A percentile compares a stretch with the other conserved stretches of the same genome.
phyloP scores from a whole-genome alignment of 2,888 invertebrate species.

The Magallana nippona region DNA sequence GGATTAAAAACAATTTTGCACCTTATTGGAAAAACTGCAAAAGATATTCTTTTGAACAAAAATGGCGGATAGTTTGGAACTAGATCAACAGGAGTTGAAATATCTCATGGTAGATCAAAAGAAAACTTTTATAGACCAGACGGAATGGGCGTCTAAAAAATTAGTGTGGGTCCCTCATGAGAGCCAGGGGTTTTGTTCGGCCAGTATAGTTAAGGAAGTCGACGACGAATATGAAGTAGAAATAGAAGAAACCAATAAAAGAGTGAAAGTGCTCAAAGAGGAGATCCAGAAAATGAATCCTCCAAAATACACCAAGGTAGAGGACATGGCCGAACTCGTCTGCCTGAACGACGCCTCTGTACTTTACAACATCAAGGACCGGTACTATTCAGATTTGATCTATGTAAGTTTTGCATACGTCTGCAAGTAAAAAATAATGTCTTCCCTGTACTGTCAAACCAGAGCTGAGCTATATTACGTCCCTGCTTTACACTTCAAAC shows the following conservation, averaged over 20 bases:
- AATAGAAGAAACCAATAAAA: conserved; percentile 15
- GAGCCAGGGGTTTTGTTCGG: conserved; percentile 11
- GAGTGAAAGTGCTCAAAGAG: conserved; percentile 24
- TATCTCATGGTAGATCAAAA: conserved; percentile 21
- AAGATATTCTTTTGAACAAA: not conserved
- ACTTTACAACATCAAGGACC: conserved; percentile 18
- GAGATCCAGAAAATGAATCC: conserved; percentile 29
- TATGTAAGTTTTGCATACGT: conserved; percentile 10
- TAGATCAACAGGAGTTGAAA: conserved; percentile 15
- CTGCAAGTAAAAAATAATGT: too few species aligned
- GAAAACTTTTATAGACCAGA: conserved; percentile 14
- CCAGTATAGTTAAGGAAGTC: not conserved
- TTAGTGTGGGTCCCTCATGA: conserved; percentile 16
- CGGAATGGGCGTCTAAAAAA: conserved; percentile 30
- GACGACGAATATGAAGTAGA: conserved; percentile 1
- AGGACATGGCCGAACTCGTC: conserved; percentile 27
- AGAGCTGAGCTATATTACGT: too few species aligned
- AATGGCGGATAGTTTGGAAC: conserved; percentile 4
- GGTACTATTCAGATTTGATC: conserved; percentile 10
- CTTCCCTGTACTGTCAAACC: too few species aligned
- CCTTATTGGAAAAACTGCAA: not conserved
- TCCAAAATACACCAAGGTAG: conserved; percentile 20
- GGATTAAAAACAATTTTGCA: not conserved
- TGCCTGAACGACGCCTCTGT: conserved; percentile 20
- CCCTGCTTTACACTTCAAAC: too few species aligned